Percentiles rank a stretch among this genome's conserved stretches.
Conservation (phyloP, 2,888 invertebrate species). For the Sisyra nigra region DNA sequence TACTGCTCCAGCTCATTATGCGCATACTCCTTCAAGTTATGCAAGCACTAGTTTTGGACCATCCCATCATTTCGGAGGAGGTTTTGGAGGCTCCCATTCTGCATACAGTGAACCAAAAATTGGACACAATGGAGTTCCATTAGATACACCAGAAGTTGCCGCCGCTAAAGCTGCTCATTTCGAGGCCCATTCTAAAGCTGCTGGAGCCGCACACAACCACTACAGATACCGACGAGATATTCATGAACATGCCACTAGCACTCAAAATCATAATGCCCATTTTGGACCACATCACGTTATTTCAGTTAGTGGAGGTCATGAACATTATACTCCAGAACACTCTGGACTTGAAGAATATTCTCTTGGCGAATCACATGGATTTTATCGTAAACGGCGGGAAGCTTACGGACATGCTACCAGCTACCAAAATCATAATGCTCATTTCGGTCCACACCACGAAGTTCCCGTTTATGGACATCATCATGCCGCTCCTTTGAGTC, state of each 20-base stretch:
- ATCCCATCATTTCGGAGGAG: too few relatives aligned
- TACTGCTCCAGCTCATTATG: too few relatives aligned
- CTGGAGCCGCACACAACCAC: background rate
- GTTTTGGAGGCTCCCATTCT: too few relatives aligned
- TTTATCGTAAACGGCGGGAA: background rate
- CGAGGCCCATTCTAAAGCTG: constrained; percentile 4
- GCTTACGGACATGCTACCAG: constrained; percentile 1
- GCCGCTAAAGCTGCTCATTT: constrained; percentile 3
- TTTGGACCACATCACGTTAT: constrained; percentile 1
- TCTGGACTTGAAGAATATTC: background rate
- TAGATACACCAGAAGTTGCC: constrained; percentile 8
- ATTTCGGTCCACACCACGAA: constrained; percentile 1
- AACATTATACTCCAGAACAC: background rate
- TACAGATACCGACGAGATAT: background rate
- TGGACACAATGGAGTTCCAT: constrained; percentile 7
- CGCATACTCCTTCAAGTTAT: too few relatives aligned
- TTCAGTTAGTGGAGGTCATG: constrained; percentile 3
- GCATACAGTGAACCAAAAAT: constrained; percentile 3
- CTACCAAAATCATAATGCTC: constrained; percentile 2
- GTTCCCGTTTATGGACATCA: constrained; percentile 4
- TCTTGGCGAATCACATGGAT: background rate
- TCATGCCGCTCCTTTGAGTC: background rate
- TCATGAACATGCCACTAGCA: background rate
- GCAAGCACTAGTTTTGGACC: too few relatives aligned
- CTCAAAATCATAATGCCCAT: constrained; percentile 4